Base-by-base conservation (phyloP, 2,888 invertebrate species). In the Microctonus brassicae region DNA sequence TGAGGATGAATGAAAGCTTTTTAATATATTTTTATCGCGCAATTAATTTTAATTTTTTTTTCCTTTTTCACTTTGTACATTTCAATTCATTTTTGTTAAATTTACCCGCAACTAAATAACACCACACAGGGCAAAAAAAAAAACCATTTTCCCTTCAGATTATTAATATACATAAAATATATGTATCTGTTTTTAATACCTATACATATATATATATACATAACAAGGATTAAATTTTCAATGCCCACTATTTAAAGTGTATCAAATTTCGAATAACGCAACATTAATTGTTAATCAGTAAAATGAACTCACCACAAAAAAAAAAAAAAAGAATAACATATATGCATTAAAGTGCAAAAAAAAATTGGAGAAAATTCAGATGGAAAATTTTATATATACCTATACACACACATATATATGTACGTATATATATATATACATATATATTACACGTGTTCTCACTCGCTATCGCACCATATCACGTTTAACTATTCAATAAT, bases 401-500 rank as follows among this genome's bases (percentile, higher is more conserved):
- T 29, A 65, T 26, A n/a, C n/a, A n/a, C n/a, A n/a, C n/a, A 33
- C 65, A 47, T 26, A 65, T 17, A 29, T 11, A 62, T 36, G 24
- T 34, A 22, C 7, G 24, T 22, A 39, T 36, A 62, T 39, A 39
- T 39, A 39, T 13, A 42, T 62, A 39, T 39, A 39, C 6, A 42
- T 62, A 66, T 58, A 66, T 20, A 66, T 52, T 29, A 17, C 11
- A 52, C 36, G n/a, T n/a, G 13, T 29, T 70, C 20, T 33, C 36
- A 47, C n/a, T 47, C 47, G 47, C 34, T 57, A 70, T 64, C 67
- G 70, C 72, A 73, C 64, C 69, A 68, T 72, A 65, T 70, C 70
- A 67, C 73, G 69, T 70, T 73, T 70, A 73, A 76, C 68, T 68
- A 72, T 60, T 68, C 64, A 74, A 74, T 76, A 34, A 74, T 75